Evolutionary conservation across 2,888 invertebrate species (phyloP), one percentile per base, ranked within the genome.

Genomic region (Orthonychiurus folsomi): DNA sequence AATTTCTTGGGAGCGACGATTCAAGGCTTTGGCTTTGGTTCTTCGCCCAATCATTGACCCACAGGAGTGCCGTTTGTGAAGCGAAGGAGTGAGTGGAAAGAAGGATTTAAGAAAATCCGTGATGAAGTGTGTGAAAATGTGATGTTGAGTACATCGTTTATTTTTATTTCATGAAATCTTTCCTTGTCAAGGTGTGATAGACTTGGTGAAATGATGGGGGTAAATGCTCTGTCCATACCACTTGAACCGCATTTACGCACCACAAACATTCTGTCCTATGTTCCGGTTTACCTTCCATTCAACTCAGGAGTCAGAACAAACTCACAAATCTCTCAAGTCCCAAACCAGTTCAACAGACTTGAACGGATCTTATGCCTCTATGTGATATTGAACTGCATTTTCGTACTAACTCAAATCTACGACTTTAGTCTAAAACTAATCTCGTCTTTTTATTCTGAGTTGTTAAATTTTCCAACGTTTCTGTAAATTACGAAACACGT

Each of bases 91-190:
- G 37, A 37, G 37, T 37, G 5, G 37, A 9, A 37, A 9, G 37
- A n/a, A 48, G 47, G 47, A 47, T n/a, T 28, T 57, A 28, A 23
- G 26, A n/a, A 56, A 57, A 57, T 57, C 57, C 57, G 20, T 60
- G 60, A 60, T 60, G 37, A 60, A 60, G 60, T 55, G 53, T 54
- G 55, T 60, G 53, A 60, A 60, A 52, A 54, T 54, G 55, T 55
- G 60, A 60, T 60, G 60, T 54, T 47, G 55, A 53, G 25, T 54
- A 37, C 54, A 21, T 60, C 60, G 60, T 60, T 60, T 60, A 60
- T 60, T 60, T 60, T 60, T 60, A 57, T 57, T 57, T 57, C 47
- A 47, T 57, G 37, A 47, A 52, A 59, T 59, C 59, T 59, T 59
- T 58, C 50, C 50, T 52, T 59, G 59, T 59, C 59, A 59, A 59